phyloP scores from a whole-genome alignment of 2,888 invertebrate species.

The Tetrapedia diversipes region DNA sequence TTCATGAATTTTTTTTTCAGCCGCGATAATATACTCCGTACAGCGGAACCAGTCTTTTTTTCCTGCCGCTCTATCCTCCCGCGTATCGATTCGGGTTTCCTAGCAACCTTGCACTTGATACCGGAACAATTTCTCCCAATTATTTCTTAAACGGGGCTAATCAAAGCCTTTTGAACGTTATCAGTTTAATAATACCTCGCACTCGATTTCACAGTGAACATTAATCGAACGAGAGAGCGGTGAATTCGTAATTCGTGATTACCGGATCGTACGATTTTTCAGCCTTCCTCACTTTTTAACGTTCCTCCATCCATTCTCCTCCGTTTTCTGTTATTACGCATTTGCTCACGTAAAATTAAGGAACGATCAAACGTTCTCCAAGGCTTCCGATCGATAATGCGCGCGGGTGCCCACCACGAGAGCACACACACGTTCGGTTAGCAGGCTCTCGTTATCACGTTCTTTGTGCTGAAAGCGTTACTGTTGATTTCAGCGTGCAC shows the following conservation, averaged over 20 bases:
- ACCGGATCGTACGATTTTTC: neutral
- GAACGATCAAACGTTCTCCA: neutral
- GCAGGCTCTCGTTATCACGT: constrained; percentile 40
- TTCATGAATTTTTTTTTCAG: neutral
- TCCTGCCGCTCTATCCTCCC: neutral
- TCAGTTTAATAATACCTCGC: constrained; percentile 2
- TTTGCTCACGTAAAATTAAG: too few relatives aligned
- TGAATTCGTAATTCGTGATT: neutral
- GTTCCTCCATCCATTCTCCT: too few relatives aligned
- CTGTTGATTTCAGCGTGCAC: constrained; percentile 55
- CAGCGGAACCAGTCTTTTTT: neutral
- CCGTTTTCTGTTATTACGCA: too few relatives aligned
- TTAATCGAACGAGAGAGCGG: neutral
- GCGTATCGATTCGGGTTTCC: constrained; percentile 9
- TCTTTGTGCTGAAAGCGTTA: constrained; percentile 57
- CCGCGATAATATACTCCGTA: neutral
- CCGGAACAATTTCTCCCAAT: constrained; percentile 8
- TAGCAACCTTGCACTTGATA: neutral
- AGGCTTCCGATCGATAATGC: constrained; percentile 1
- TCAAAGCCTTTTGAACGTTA: neutral
- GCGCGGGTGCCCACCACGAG: neutral
- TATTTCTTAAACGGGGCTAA: constrained; percentile 3
- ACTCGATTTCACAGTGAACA: neutral
- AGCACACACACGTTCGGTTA: constrained; percentile 16
- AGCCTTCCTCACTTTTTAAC: neutral